These are phyloP conservation scores for Suncus etruscus DNA, from an alignment of 2,113 vertebrate species.

Conservation along the genomic window DNA sequence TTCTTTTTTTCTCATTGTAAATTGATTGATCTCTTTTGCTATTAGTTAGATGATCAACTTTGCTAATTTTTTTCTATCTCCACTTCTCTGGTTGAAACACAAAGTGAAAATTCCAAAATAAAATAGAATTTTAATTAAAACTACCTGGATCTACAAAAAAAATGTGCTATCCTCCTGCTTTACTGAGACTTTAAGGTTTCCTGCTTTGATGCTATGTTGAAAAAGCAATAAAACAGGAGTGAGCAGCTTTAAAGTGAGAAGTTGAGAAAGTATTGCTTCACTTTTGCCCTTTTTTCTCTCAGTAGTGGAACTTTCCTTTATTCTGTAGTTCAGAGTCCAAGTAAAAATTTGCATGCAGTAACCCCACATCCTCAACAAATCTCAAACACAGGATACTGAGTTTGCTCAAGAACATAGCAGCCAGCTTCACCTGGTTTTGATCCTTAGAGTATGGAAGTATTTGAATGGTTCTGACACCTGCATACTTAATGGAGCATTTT, in stretches of 20 bases:
- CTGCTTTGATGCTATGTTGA: slow-evolving; percentile 79
- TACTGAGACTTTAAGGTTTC: slow-evolving; percentile 76
- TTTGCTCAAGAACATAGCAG: neutral
- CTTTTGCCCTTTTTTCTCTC: slow-evolving; percentile 40
- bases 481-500: neutral
- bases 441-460: neutral
- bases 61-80: slow-evolving; percentile 61
- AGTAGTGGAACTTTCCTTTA: slow-evolving; percentile 60
- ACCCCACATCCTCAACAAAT: slow-evolving; percentile 5
- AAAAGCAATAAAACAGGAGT: slow-evolving; percentile 74
- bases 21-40: slow-evolving; percentile 78
- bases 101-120: slow-evolving; percentile 67
- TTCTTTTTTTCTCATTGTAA: slow-evolving; percentile 67
- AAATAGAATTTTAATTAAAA: slow-evolving; percentile 72
- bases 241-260: slow-evolving; percentile 66
- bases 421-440: neutral
- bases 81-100: slow-evolving; percentile 65
- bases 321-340: slow-evolving; percentile 45
- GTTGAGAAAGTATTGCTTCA: slow-evolving; percentile 65
- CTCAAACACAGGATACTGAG: neutral
- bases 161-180: slow-evolving; percentile 72
- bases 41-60: slow-evolving; percentile 75
- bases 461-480: neutral
- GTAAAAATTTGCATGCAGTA: slow-evolving; percentile 61
- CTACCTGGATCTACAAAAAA: slow-evolving; percentile 54